These are phyloP conservation scores for Lysiphlebus fabarum DNA, from an alignment of 1,140 invertebrate species.

Conservation along the genomic window DNA sequence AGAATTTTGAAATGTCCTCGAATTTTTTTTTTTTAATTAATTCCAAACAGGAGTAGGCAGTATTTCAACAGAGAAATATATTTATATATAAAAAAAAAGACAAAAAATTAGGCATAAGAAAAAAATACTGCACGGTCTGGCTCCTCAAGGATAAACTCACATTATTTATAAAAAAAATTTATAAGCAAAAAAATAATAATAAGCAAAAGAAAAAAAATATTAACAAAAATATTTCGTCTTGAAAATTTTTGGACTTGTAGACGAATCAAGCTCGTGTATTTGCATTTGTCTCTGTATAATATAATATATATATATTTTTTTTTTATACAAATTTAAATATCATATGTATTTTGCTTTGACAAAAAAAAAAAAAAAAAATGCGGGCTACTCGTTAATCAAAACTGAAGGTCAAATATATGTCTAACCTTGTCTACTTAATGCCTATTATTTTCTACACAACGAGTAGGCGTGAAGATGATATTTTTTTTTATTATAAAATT, in stretches of 20 bases:
- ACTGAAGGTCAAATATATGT: slow-evolving; percentile 18
- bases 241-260: slow-evolving; percentile 1
- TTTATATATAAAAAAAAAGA: no score
- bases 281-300: no score
- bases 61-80: no score
- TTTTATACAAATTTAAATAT: no score
- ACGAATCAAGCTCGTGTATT: slow-evolving; percentile 8
- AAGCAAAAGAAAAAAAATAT: no score
- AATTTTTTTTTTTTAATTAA: slow-evolving; percentile 9
- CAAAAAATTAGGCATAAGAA: background rate
- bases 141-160: slow-evolving; percentile 10
- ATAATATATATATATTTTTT: no score
- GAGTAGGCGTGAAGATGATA: slow-evolving; percentile 14
- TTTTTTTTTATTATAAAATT: slow-evolving; percentile 7
- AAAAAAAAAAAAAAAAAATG: slow-evolving; percentile 16
- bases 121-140: slow-evolving; percentile 17
- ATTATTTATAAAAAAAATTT: no score
- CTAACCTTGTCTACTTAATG: slow-evolving; percentile 15
- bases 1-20: slow-evolving; percentile 12
- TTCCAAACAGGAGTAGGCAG: slow-evolving; percentile 7
- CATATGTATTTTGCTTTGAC: background rate
- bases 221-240: background rate
- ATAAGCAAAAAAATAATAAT: background rate
- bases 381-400: slow-evolving; percentile 22
- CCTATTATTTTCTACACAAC: slow-evolving; percentile 17